A percentile compares a stretch with the other conserved stretches of the same genome.
Conservation (phyloP, 2,888 invertebrate species). For the Luperina nickerlii region DNA sequence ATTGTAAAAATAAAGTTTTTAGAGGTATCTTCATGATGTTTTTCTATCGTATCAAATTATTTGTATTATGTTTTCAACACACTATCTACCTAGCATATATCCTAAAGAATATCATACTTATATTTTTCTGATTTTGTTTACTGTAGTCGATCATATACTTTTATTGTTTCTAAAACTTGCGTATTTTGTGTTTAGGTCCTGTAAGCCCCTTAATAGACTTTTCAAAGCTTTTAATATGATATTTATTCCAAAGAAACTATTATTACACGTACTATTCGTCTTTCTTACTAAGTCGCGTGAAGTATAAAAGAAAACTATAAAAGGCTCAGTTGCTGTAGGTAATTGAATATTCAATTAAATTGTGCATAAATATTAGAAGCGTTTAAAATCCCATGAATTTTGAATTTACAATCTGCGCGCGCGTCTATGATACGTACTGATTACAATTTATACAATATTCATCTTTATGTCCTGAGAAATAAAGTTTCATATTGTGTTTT, state of each 20-base stretch:
- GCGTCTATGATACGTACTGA: constrained; percentile 20
- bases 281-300: constrained; percentile 36
- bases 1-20: no score
- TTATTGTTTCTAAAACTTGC: no score
- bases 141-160: no score
- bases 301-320: constrained; percentile 64
- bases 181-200: no score
- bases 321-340: constrained; percentile 66
- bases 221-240: constrained; percentile 23
- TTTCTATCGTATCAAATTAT: no score
- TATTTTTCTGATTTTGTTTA: no score
- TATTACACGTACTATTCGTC: constrained; percentile 14
- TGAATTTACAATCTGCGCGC: constrained; percentile 55
- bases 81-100: no score
- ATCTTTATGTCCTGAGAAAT: constrained; percentile 13
- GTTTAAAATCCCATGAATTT: constrained; percentile 68
- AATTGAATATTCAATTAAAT: constrained; percentile 83
- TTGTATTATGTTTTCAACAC: no score
- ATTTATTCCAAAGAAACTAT: constrained; percentile 16
- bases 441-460: constrained; percentile 30
- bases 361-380: constrained; percentile 70
- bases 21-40: no score
- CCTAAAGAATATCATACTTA: no score
- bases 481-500: constrained; percentile 17
- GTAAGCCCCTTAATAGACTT: neutral